These are phyloP conservation scores for Craseonycteris thonglongyai DNA, from an alignment of 2,113 vertebrate species.

Conservation along the genomic window DNA sequence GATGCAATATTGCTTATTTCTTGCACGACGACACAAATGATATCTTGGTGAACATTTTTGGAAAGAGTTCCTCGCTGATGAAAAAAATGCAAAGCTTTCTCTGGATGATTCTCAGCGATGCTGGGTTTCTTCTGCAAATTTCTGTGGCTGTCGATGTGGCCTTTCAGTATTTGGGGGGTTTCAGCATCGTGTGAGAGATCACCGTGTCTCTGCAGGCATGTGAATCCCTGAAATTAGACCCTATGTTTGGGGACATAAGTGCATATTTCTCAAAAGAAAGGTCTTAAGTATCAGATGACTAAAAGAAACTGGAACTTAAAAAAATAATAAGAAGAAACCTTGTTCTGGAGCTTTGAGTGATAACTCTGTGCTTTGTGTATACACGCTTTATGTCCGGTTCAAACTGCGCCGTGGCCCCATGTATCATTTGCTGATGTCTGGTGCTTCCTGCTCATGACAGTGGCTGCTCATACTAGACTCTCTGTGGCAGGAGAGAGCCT, in stretches of 20 bases:
- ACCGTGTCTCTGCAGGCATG: not conserved
- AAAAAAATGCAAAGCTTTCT: not conserved
- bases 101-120: not conserved
- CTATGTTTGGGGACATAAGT: not conserved
- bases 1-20: conserved; percentile 8
- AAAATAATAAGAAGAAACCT: not conserved
- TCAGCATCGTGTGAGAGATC: not conserved
- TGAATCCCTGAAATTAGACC: not conserved
- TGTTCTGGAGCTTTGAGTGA: not conserved
- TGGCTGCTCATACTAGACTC: not conserved
- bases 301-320: not conserved
- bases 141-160: not conserved
- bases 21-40: not conserved
- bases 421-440: not conserved
- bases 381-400: not conserved
- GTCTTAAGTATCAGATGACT: not conserved
- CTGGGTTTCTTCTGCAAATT: not conserved
- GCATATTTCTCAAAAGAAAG: not conserved
- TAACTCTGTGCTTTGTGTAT: not conserved
- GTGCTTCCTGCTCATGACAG: not conserved
- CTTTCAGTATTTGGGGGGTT: not conserved
- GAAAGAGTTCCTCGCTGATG: not conserved
- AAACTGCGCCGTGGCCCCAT: not conserved
- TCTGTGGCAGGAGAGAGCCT: not conserved
- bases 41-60: not conserved